Percentiles rank a stretch among this genome's conserved stretches.
Evolutionary conservation across 2,113 vertebrate species (phyloP).

Genomic region (Verasper variegatus): DNA sequence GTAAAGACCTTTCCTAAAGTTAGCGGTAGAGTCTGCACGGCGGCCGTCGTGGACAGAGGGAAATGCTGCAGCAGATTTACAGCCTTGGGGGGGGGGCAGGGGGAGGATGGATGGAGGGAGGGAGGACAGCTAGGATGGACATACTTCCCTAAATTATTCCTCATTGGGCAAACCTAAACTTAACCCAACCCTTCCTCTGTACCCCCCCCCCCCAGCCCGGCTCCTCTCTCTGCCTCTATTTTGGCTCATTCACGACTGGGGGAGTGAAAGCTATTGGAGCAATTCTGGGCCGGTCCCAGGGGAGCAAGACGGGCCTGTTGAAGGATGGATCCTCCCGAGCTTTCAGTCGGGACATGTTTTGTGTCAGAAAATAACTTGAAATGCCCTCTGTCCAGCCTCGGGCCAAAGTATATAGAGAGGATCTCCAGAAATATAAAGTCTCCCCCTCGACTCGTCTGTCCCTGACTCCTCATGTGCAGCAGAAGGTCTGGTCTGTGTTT

Average conservation of each 20-base stretch:
- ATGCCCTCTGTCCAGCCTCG: slow-evolving; percentile 66
- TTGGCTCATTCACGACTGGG: slow-evolving; percentile 72
- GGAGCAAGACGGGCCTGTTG: slow-evolving; percentile 50
- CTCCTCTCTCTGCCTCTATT: slow-evolving; percentile 68
- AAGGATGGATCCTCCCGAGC: slow-evolving; percentile 70
- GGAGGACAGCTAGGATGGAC: slow-evolving; percentile 56
- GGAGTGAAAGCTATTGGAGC: slow-evolving; percentile 59
- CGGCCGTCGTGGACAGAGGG: slow-evolving; percentile 63
- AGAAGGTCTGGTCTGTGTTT: slow-evolving; percentile 74
- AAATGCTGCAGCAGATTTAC: slow-evolving; percentile 77
- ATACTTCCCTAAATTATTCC: slow-evolving; percentile 79
- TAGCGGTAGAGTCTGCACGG: slow-evolving; percentile 48
- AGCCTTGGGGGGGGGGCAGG: slow-evolving; percentile 43
- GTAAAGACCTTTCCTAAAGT: slow-evolving; percentile 76
- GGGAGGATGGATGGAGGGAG: background rate
- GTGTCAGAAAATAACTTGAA: slow-evolving; percentile 75
- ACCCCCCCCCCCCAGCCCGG: slow-evolving; percentile 42
- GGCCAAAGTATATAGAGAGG: slow-evolving; percentile 54
- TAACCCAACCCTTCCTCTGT: slow-evolving; percentile 67
- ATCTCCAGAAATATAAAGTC: slow-evolving; percentile 68
- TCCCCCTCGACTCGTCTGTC: slow-evolving; percentile 49
- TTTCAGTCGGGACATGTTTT: slow-evolving; percentile 66
- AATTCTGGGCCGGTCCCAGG: slow-evolving; percentile 69
- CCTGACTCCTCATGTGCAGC: slow-evolving; percentile 41
- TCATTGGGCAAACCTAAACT: slow-evolving; percentile 76